Base-by-base conservation (phyloP, 2,797 vertebrate genomes). In the Myiothlypis coronata region DNA sequence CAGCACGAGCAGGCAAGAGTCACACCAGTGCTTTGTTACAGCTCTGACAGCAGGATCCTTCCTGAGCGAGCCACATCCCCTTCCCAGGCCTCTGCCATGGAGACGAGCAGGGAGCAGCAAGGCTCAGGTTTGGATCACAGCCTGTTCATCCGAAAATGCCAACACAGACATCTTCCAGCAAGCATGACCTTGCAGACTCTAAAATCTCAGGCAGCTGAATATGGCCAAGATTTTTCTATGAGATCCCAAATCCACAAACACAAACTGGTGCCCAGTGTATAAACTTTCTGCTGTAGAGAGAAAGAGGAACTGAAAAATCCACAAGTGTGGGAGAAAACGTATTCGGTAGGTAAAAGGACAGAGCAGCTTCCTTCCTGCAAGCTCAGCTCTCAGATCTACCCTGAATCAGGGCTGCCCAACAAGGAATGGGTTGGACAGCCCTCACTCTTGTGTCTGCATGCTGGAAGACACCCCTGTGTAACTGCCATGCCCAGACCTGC, bases 21-120 rank as follows among this genome's bases (percentile, higher is more conserved):
- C 3, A 0, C 3, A 10, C 37, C 82, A 52, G 21, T 0, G 0
- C 39, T 63, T 69, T 19, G 2, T 39, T 23, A 55, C 2, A 3
- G 21, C 34, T 52, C 64, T 41, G 46, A 26, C 5, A 5, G 24
- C 35, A 47, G n/a, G 2, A 3, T 24, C 57, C 14, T 26, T n/a
- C 35, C 21, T 32, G 19, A 3, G 22, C 0, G 2, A 65, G 72
- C 37, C 27, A 23, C 3, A 0, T 35, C 41, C 24, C 26, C 53
- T 74, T 50, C 49, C 34, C 41, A 32, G 50, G 80, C 19, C 50
- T 52, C 67, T 39, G 64, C 26, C 3, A 8, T 2, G 2, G 67
- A 60, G 47, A 52, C 23, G 28, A 74, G 60, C 41, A 37, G 27
- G 24, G 2, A 82, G 26, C 20, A 78, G 55, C 35, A 41, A 69